A percentile compares a stretch with the other conserved stretches of the same genome.
These are phyloP conservation scores for Malachius bipustulatus DNA, from an alignment of 2,888 invertebrate species.

Conservation along the genomic window DNA sequence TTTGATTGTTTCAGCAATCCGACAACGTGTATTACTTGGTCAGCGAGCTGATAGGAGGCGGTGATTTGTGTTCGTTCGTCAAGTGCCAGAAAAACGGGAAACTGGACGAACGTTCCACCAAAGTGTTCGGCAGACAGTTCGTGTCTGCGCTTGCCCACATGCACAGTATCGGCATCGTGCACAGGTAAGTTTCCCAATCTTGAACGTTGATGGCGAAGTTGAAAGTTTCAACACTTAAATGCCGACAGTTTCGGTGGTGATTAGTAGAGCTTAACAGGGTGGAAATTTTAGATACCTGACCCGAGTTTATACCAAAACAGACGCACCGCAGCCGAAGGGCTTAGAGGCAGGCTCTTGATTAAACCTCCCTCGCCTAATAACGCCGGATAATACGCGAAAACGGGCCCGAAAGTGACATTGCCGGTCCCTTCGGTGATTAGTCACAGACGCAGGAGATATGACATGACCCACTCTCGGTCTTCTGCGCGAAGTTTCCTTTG, in stretches of 20 bases:
- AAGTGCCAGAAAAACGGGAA: slow-evolving; percentile 44
- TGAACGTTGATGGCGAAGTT: no score
- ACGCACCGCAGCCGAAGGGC: neutral
- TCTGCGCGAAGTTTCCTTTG: no score
- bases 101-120: slow-evolving; percentile 44
- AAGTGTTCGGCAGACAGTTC: slow-evolving; percentile 50
- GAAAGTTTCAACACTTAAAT: no score
- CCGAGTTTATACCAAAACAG: slow-evolving; percentile 1
- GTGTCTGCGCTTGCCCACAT: slow-evolving; percentile 56
- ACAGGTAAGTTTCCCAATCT: slow-evolving; percentile 55
- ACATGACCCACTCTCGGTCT: no score
- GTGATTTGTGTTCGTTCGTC: slow-evolving; percentile 56
- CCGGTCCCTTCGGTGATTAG: slow-evolving; percentile 3
- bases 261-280: neutral
- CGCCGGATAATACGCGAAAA: slow-evolving; percentile 1
- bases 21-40: slow-evolving; percentile 61
- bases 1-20: slow-evolving; percentile 20
- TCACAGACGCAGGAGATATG: no score
- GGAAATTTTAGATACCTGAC: neutral
- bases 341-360: neutral
- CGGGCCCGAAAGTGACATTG: slow-evolving; percentile 2
- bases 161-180: slow-evolving; percentile 54
- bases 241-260: no score
- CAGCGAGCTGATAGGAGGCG: slow-evolving; percentile 59
- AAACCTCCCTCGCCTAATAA: slow-evolving; percentile 3